phyloP scores from a whole-genome alignment of 2,797 vertebrate species.

The Enteromius argenteus region DNA sequence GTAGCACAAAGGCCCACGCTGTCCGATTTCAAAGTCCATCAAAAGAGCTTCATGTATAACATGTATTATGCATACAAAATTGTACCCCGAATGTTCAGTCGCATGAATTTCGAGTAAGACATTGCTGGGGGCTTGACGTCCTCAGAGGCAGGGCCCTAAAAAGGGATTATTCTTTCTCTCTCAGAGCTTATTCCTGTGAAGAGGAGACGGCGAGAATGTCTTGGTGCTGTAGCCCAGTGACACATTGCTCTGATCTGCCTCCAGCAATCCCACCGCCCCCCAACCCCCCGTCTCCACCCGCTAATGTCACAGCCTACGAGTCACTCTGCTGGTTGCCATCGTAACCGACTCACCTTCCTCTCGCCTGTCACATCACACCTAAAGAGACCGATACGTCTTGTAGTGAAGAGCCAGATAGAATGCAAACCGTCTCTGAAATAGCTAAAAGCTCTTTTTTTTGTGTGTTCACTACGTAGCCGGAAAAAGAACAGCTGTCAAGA shows the following conservation, averaged over 20 bases:
- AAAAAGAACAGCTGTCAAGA: slow-evolving; percentile 55
- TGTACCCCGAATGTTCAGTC: slow-evolving; percentile 11
- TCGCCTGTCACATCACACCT: slow-evolving; percentile 73
- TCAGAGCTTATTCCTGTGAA: slow-evolving; percentile 27
- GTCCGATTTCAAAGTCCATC: slow-evolving; percentile 24
- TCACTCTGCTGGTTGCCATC: slow-evolving; percentile 84
- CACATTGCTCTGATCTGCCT: slow-evolving; percentile 78
- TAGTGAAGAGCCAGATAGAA: slow-evolving; percentile 38
- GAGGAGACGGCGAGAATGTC: slow-evolving; percentile 55
- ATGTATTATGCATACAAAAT: slow-evolving; percentile 25
- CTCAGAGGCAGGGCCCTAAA: slow-evolving; percentile 66
- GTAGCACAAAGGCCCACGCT: background rate
- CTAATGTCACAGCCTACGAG: slow-evolving; percentile 78
- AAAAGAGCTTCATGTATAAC: slow-evolving; percentile 14
- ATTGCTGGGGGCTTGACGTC: slow-evolving; percentile 44
- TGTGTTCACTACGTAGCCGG: slow-evolving; percentile 37
- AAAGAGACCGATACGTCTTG: slow-evolving; percentile 72
- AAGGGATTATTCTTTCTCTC: slow-evolving; percentile 69
- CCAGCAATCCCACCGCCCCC: slow-evolving; percentile 62
- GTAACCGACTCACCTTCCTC: slow-evolving; percentile 80
- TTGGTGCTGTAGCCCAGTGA: slow-evolving; percentile 77
- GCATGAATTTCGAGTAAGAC: slow-evolving; percentile 33
- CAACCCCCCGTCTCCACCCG: slow-evolving; percentile 48
- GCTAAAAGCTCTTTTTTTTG: slow-evolving; percentile 50
- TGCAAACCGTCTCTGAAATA: slow-evolving; percentile 59